Conservation (phyloP, 2,797 vertebrate species). For the Carduelis carduelis region DNA sequence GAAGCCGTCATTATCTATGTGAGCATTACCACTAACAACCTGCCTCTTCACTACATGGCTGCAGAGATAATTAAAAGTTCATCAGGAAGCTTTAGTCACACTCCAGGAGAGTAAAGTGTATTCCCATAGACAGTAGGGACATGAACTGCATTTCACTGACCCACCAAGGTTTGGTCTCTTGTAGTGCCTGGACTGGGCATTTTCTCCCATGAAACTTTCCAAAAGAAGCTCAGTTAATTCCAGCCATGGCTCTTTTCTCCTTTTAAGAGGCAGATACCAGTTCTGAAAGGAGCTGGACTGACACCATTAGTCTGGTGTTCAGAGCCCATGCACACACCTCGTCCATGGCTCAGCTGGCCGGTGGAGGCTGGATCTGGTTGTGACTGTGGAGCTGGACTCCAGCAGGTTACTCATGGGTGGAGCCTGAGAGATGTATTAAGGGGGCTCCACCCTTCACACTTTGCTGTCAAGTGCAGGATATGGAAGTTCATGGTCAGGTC, state of each 20-base stretch:
- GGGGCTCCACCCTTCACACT: background rate
- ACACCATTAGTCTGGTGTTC: background rate
- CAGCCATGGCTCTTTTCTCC: background rate
- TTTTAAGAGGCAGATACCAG: background rate
- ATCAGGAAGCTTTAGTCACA: background rate
- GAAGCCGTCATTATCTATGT: background rate
- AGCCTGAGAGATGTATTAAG: background rate
- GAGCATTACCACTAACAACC: background rate
- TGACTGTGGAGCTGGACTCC: background rate
- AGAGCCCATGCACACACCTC: background rate
- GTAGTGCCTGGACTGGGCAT: background rate
- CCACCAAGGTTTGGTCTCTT: background rate
- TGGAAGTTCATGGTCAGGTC: background rate
- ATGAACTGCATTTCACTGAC: accelerated
- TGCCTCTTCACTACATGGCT: background rate
- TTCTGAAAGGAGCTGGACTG: background rate
- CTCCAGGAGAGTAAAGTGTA: background rate
- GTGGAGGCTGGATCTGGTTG: background rate
- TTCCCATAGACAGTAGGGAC: background rate
- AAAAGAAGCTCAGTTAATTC: background rate
- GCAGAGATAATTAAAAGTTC: background rate
- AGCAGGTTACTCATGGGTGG: background rate
- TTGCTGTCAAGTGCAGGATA: background rate
- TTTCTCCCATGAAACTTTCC: background rate
- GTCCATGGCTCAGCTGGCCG: accelerated